A percentile compares a stretch with the other conserved stretches of the same genome.
Conservation (phyloP, 2,888 invertebrate species). For the Scaptomyza cyrtandrae region DNA sequence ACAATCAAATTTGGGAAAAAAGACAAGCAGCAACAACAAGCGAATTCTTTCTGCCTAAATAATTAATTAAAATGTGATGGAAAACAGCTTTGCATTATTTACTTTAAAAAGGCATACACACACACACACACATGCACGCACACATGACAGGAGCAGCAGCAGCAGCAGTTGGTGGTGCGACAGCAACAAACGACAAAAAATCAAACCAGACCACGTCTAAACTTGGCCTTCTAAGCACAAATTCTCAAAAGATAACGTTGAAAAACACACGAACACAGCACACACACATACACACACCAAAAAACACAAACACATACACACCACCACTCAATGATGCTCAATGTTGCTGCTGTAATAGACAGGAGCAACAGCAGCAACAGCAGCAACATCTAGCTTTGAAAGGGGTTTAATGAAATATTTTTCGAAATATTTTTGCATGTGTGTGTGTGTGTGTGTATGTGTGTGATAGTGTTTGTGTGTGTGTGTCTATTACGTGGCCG, state of each 20-base stretch:
- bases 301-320: constrained; percentile 26
- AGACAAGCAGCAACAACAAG: constrained; percentile 19
- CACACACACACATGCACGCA: constrained; percentile 38
- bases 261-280: constrained; percentile 31
- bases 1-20: constrained; percentile 13
- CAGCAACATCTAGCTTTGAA: constrained; percentile 12
- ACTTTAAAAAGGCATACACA: constrained; percentile 74
- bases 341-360: constrained; percentile 45
- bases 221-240: constrained; percentile 63
- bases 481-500: constrained; percentile 72
- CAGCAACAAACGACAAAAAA: constrained; percentile 40
- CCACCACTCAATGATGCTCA: neutral
- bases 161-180: constrained; percentile 31
- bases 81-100: constrained; percentile 84
- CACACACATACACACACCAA: constrained; percentile 24
- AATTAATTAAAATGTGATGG: constrained; percentile 84
- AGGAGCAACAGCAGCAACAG: constrained; percentile 22
- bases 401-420: constrained; percentile 72
- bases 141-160: constrained; percentile 14
- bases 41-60: constrained; percentile 81
- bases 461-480: constrained; percentile 22
- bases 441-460: constrained; percentile 33
- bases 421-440: constrained; percentile 72
- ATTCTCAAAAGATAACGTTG: constrained; percentile 57
- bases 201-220: constrained; percentile 60